Conservation (phyloP, 2,113 vertebrate species). For the Bostrychus sinensis region DNA sequence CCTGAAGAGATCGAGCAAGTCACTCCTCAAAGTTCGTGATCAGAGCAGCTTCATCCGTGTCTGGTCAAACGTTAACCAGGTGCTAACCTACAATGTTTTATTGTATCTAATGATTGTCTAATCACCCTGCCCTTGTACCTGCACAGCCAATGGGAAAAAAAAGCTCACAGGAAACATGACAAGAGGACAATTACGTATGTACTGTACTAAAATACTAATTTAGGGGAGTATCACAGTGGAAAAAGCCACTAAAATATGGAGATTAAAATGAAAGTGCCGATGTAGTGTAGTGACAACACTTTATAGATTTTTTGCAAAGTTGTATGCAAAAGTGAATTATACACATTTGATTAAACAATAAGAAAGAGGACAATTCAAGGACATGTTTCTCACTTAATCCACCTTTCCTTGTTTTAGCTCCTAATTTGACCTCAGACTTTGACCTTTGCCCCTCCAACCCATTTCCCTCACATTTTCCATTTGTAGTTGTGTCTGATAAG, state of each 20-base stretch:
- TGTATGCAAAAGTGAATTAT: not conserved
- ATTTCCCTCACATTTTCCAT: constrained; percentile 57
- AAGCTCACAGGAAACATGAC: constrained; percentile 24
- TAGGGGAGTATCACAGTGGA: not conserved
- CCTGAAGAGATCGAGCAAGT: constrained; percentile 39
- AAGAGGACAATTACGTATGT: constrained; percentile 28
- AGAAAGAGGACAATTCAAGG: not conserved
- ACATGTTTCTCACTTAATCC: not conserved
- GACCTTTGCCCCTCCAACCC: constrained; percentile 51
- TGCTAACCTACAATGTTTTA: constrained; percentile 72
- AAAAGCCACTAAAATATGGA: not conserved
- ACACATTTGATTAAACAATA: not conserved
- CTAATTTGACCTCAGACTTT: constrained; percentile 67
- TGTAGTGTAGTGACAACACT: not conserved
- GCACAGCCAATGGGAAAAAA: constrained; percentile 47
- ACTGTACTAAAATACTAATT: constrained; percentile 12
- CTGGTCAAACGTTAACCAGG: constrained; percentile 77
- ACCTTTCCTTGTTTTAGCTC: constrained; percentile 16
- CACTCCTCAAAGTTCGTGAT: constrained; percentile 45
- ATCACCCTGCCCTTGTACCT: constrained; percentile 52
- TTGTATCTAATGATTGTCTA: constrained; percentile 82
- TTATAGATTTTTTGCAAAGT: not conserved
- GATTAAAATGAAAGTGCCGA: not conserved
- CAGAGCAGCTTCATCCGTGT: constrained; percentile 35
- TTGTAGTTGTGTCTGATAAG: constrained; percentile 53